Evolutionary conservation across 2,113 vertebrate species (phyloP).

Genomic region (Acanthochromis polyacanthus): DNA sequence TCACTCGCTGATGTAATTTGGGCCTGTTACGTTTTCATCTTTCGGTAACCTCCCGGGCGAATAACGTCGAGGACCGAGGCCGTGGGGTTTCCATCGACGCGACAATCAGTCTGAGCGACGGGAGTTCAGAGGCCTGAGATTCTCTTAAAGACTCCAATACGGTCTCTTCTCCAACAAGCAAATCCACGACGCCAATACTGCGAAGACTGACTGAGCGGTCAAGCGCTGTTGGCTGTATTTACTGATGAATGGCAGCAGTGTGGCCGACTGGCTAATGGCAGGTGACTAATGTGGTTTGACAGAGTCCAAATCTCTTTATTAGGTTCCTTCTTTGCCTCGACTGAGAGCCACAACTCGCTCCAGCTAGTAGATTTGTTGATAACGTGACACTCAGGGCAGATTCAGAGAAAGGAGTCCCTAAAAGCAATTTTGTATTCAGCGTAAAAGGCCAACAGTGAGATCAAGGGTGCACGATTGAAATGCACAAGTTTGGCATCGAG

Average conservation of each 20-base stretch:
- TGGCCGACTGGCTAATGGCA: constrained; percentile 75
- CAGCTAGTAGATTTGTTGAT: constrained; percentile 3
- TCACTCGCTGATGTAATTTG: constrained; percentile 68
- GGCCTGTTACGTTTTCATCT: constrained; percentile 48
- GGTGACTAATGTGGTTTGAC: constrained; percentile 84
- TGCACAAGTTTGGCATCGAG: constrained; percentile 21
- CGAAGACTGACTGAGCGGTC: constrained; percentile 12
- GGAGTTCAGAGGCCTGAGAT: constrained; percentile 3
- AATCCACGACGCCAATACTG: constrained; percentile 23
- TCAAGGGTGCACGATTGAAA: constrained; percentile 12
- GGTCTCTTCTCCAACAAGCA: constrained; percentile 34
- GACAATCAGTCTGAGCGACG: constrained; percentile 23
- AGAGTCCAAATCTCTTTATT: constrained; percentile 77
- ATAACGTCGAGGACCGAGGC: constrained; percentile 36
- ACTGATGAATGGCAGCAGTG: constrained; percentile 41
- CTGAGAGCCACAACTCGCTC: constrained; percentile 45
- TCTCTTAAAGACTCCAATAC: constrained; percentile 12
- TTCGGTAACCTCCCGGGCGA: constrained; percentile 21
- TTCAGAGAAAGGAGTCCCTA: constrained; percentile 12
- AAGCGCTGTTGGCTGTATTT: constrained; percentile 52
- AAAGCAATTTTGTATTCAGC: constrained; percentile 13
- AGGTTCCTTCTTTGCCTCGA: constrained; percentile 51
- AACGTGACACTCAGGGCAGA: constrained; percentile 32
- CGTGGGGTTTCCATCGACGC: constrained; percentile 32
- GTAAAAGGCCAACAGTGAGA: constrained; percentile 18